phyloP scores from a whole-genome alignment of 2,113 vertebrate species.

The Gobius niger region DNA sequence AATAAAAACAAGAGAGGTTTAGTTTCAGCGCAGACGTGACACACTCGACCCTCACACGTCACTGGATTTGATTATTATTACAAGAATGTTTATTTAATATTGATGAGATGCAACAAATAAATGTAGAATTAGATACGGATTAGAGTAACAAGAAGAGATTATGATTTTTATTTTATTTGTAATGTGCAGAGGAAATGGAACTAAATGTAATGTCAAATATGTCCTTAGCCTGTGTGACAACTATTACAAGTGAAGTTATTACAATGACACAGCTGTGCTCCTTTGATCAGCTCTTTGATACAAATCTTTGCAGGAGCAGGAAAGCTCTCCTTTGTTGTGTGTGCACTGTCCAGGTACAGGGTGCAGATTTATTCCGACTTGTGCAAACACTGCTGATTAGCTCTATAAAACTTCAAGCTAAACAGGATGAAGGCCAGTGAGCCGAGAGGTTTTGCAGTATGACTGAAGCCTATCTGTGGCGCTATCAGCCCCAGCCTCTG shows the following conservation, averaged over 20 bases:
- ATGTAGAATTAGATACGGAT: background rate
- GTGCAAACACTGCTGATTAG: constrained; percentile 60
- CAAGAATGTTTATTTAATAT: background rate
- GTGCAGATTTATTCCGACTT: constrained; percentile 46
- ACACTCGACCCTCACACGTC: constrained; percentile 45
- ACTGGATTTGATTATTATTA: constrained; percentile 33
- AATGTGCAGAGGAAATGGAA: no score
- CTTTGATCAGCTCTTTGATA: constrained; percentile 12
- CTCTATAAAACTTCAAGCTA: constrained; percentile 51
- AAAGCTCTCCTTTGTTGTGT: constrained; percentile 18
- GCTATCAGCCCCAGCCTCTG: constrained; percentile 66
- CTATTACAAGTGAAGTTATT: background rate
- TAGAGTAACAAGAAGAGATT: no score
- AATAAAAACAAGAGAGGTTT: constrained; percentile 71
- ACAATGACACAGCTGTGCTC: background rate
- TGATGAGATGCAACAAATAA: background rate
- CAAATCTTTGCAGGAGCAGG: constrained; percentile 13
- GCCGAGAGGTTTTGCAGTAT: constrained; percentile 49
- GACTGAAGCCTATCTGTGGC: constrained; percentile 66
- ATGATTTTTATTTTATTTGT: no score
- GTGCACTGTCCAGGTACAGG: constrained; percentile 24
- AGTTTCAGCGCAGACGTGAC: constrained; percentile 70
- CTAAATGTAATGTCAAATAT: no score
- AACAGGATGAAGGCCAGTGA: constrained; percentile 51
- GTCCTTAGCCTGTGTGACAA: background rate